These are phyloP conservation scores for Chironomus riparius DNA, from an alignment of 2,888 invertebrate species.

Conservation along the genomic window DNA sequence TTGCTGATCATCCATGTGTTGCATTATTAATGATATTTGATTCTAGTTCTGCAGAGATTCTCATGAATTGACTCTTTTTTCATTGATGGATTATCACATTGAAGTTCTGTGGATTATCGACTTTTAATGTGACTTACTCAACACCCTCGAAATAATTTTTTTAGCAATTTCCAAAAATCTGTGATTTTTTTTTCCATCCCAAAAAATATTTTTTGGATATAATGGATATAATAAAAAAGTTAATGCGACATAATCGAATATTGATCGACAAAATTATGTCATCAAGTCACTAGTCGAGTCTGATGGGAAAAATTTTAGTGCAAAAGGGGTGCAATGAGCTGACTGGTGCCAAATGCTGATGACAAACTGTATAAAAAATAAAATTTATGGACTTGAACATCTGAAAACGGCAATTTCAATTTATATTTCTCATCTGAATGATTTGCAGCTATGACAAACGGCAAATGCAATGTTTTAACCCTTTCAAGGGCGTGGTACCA, in stretches of 20 bases:
- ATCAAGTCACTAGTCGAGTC: not conserved
- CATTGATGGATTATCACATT: not conserved
- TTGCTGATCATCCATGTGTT: not conserved
- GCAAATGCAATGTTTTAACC: not conserved
- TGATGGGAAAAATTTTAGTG: not conserved
- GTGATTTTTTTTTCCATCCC: not conserved
- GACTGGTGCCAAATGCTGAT: not conserved
- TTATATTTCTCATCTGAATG: not conserved
- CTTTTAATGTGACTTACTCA: not conserved
- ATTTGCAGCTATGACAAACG: not conserved
- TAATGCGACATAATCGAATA: not conserved
- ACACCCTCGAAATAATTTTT: not conserved
- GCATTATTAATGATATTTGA: not conserved
- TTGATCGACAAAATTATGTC: not conserved
- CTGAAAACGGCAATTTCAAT: not conserved
- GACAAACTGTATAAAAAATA: not conserved
- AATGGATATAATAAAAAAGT: conserved; percentile 5
- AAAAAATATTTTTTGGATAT: not conserved
- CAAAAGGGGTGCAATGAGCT: not conserved
- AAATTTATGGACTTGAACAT: not conserved
- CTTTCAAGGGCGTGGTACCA: not conserved
- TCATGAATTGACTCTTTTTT: not conserved
- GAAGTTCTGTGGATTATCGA: not conserved
- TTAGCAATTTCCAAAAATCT: conserved; percentile 6
- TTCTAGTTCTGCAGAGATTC: not conserved